A percentile compares a stretch with the other conserved stretches of the same genome.
These are phyloP conservation scores for Hestina assimilis DNA, from an alignment of 1,140 invertebrate species.

Conservation along the genomic window DNA sequence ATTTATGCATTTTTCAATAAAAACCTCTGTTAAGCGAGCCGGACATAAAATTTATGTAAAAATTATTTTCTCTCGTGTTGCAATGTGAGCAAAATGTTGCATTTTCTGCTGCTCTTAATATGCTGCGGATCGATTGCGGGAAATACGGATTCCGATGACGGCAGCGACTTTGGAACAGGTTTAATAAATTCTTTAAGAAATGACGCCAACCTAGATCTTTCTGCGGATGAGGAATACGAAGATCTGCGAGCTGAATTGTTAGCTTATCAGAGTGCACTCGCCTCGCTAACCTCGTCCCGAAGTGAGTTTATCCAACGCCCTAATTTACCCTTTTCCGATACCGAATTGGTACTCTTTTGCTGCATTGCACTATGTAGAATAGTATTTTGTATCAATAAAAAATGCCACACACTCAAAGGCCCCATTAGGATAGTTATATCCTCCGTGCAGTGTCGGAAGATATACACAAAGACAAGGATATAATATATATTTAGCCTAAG, in stretches of 20 bases:
- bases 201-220: slow-evolving; percentile 60
- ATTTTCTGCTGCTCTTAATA: slow-evolving; percentile 35
- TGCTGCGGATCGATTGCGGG: slow-evolving; percentile 25
- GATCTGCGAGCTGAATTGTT: slow-evolving; percentile 63
- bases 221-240: slow-evolving; percentile 64
- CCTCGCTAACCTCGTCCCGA: slow-evolving; percentile 41
- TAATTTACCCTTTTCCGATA: slow-evolving; percentile 6
- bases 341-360: slow-evolving; percentile 1
- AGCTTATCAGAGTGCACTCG: slow-evolving; percentile 58
- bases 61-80: slow-evolving; percentile 29
- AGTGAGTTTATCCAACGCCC: slow-evolving; percentile 38
- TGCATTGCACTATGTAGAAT: neutral
- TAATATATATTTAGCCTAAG: too few relatives aligned
- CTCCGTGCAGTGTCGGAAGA: too few relatives aligned
- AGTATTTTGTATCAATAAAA: neutral
- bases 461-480: too few relatives aligned
- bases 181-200: slow-evolving; percentile 43
- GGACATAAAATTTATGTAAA: slow-evolving; percentile 38
- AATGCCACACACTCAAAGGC: neutral
- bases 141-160: slow-evolving; percentile 25
- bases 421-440: too few relatives aligned
- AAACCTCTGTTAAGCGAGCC: slow-evolving; percentile 40
- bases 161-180: slow-evolving; percentile 35
- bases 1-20: slow-evolving; percentile 67
- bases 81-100: slow-evolving; percentile 41